Evolutionary conservation across 2,797 vertebrate genomes (phyloP).

Genomic region (Tokudaia muenninki): DNA sequence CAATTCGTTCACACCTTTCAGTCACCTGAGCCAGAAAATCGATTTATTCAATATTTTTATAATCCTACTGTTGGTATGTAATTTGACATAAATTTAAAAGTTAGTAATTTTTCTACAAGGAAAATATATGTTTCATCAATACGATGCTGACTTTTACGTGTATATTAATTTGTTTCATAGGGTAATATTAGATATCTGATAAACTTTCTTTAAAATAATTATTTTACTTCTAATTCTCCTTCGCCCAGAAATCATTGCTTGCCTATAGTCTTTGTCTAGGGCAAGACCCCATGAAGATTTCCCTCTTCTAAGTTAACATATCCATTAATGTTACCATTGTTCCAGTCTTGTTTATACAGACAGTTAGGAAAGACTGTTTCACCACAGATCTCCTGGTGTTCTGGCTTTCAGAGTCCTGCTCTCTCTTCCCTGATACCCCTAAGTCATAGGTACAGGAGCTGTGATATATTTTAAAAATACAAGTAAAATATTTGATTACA

Average conservation of each 20-base stretch:
- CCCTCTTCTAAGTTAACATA: neutral
- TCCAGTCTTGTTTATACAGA: neutral
- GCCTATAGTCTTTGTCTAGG: neutral
- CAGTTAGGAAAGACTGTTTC: neutral
- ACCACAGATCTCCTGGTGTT: neutral
- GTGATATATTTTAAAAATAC: neutral
- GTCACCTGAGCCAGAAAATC: constrained; percentile 90
- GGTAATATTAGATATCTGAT: constrained; percentile 45
- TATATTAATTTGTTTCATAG: constrained; percentile 20
- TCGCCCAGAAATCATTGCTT: neutral
- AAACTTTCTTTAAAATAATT: neutral
- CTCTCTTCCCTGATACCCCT: neutral
- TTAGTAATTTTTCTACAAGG: constrained; percentile 35
- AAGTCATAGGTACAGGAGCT: neutral
- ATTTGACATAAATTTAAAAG: constrained; percentile 56
- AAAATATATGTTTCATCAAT: constrained; percentile 47
- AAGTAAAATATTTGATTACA: neutral
- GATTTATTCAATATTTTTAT: constrained; percentile 94
- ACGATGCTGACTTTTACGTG: constrained; percentile 48
- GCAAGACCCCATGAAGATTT: neutral
- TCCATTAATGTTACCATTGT: neutral
- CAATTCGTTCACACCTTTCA: constrained; percentile 97
- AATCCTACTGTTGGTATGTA: constrained; percentile 93
- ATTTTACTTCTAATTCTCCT: constrained; percentile 16
- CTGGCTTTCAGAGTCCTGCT: neutral